Conservation (phyloP, 2,113 vertebrate genomes). For the Phainopepla nitens region DNA sequence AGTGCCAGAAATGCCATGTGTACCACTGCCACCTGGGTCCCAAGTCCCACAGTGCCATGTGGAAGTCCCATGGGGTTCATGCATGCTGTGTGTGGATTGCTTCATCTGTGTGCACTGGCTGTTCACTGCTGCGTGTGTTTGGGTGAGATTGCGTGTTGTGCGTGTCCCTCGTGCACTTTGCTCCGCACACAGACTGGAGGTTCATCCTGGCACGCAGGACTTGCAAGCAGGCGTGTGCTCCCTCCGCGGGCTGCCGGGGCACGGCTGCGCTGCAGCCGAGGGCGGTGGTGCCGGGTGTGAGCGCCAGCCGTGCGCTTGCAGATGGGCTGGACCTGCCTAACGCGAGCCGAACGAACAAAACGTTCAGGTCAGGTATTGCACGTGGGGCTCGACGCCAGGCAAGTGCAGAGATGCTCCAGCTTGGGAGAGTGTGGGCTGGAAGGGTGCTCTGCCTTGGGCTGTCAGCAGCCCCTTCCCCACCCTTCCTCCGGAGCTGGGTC, state of each 20-base stretch:
- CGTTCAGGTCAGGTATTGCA: conserved; percentile 97
- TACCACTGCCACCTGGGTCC: not conserved
- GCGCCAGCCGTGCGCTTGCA: not conserved
- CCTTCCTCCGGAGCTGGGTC: not conserved
- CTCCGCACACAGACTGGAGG: accelerated
- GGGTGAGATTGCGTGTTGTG: accelerated
- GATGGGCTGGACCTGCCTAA: conserved; percentile 94
- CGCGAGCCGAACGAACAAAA: conserved; percentile 99
- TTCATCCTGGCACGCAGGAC: accelerated
- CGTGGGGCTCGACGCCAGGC: conserved; percentile 99
- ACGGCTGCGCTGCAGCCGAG: not conserved
- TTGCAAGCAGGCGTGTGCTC: accelerated
- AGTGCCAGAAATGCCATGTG: not conserved
- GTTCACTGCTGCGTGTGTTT: accelerated
- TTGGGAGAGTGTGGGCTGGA: not conserved
- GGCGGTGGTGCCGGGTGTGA: not conserved
- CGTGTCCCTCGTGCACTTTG: accelerated
- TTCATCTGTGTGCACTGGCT: not conserved
- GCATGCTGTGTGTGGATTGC: not conserved
- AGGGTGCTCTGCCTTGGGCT: not conserved
- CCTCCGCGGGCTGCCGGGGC: not conserved
- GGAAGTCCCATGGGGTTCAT: not conserved
- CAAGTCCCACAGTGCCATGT: accelerated
- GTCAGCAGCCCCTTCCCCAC: not conserved
- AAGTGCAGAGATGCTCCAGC: conserved; percentile 79